phyloP scores from a whole-genome alignment of 2,888 invertebrate species.

The Zaprionus lineosus region DNA sequence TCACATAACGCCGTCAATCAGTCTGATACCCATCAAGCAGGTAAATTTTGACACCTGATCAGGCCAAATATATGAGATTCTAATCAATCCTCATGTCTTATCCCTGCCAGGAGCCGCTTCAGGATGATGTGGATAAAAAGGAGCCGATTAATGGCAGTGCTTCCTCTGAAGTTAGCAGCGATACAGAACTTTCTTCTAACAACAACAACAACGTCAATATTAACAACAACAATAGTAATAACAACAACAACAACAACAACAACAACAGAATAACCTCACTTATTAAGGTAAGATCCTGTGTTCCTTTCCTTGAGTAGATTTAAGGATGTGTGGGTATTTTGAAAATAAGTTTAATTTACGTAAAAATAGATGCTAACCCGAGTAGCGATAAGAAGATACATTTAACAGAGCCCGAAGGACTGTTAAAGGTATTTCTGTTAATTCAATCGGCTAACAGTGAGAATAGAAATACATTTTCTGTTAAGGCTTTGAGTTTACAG shows the following conservation, averaged over 20 bases:
- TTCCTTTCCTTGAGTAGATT: no score
- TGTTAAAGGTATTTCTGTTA: no score
- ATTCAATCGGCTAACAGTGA: no score
- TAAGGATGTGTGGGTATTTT: no score
- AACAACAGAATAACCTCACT: constrained; percentile 88
- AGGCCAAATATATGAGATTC: constrained; percentile 14
- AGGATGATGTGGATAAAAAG: constrained; percentile 69
- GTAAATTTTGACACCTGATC: constrained; percentile 76
- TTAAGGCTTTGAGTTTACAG: no score
- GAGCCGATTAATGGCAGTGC: constrained; percentile 70
- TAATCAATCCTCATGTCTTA: not conserved
- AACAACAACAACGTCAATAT: constrained; percentile 82
- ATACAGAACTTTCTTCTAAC: constrained; percentile 83
- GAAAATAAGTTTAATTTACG: no score
- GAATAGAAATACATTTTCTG: no score
- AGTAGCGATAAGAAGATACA: no score
- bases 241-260: constrained; percentile 40
- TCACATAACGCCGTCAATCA: constrained; percentile 92
- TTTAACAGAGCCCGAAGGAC: no score
- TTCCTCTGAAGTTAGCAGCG: constrained; percentile 62
- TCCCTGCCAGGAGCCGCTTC: constrained; percentile 69
- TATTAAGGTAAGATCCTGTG: constrained; percentile 87
- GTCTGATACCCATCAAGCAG: constrained; percentile 93
- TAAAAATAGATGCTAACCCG: no score
- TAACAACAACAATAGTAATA: constrained; percentile 20